These are phyloP conservation scores for Pedetes capensis DNA, from an alignment of 2,113 vertebrate genomes.

Conservation along the genomic window DNA sequence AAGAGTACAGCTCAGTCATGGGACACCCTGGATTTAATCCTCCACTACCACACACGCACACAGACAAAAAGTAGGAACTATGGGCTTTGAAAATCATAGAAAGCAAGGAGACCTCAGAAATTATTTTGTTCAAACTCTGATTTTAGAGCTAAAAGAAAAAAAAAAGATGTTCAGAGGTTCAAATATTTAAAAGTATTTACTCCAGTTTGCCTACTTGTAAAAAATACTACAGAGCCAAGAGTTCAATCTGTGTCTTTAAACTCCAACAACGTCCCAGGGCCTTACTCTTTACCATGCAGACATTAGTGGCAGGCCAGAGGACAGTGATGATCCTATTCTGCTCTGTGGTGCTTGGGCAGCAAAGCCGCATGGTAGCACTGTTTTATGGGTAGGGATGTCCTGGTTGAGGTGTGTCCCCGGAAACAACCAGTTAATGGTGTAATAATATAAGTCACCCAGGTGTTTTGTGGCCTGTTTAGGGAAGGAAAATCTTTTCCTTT, in stretches of 20 bases:
- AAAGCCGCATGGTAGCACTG: too few relatives aligned
- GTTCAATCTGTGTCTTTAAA: background rate
- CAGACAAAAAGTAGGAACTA: too few relatives aligned
- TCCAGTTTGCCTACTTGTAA: background rate
- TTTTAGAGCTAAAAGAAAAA: background rate
- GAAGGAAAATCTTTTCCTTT: background rate
- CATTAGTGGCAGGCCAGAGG: background rate
- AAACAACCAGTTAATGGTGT: background rate
- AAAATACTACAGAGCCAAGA: background rate
- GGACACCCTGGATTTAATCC: too few relatives aligned
- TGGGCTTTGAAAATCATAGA: background rate
- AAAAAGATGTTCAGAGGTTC: background rate
- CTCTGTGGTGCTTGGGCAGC: background rate
- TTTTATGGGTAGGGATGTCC: background rate
- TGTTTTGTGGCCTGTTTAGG: background rate
- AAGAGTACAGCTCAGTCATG: too few relatives aligned
- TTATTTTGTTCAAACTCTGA: conserved; percentile 14
- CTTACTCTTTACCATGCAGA: background rate
- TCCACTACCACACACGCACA: too few relatives aligned
- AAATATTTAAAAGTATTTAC: background rate
- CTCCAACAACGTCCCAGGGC: too few relatives aligned
- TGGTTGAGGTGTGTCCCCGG: background rate
- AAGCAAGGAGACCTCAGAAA: background rate
- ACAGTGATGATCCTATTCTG: background rate
- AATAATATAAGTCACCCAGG: background rate